Conservation (phyloP, 1,140 invertebrate species). For the Drosophila cardini region DNA sequence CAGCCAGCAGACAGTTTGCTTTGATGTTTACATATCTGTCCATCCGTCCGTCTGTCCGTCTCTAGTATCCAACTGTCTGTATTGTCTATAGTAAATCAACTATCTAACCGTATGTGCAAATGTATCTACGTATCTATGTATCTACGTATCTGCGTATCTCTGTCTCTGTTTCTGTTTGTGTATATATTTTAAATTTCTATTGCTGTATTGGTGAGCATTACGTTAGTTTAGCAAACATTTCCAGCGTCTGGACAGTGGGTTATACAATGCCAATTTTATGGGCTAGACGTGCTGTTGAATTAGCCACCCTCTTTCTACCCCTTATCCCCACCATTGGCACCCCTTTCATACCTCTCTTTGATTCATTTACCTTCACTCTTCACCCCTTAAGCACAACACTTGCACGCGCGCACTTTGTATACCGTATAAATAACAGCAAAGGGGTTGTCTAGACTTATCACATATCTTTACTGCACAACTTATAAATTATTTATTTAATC, state of each 20-base stretch:
- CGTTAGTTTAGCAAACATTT: constrained; percentile 49
- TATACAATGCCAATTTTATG: constrained; percentile 35
- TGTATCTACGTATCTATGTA: constrained; percentile 14
- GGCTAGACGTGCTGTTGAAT: constrained; percentile 41
- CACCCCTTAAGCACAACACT: constrained; percentile 12
- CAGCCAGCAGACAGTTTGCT: constrained; percentile 59
- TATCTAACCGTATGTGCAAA: constrained; percentile 5
- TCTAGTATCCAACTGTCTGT: constrained; percentile 29
- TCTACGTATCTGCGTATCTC: neutral
- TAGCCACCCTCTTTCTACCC: constrained; percentile 1
- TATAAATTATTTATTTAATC: neutral
- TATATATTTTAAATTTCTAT: neutral
- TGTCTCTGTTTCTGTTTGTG: constrained; percentile 8
- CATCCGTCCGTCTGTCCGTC: constrained; percentile 25
- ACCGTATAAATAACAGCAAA: constrained; percentile 8
- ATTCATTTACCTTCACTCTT: neutral
- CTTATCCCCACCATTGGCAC: neutral
- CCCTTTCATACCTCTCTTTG: neutral
- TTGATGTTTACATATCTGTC: constrained; percentile 63
- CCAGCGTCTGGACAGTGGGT: constrained; percentile 20
- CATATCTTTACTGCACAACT: neutral
- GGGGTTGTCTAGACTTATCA: constrained; percentile 18
- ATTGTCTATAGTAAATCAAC: constrained; percentile 12
- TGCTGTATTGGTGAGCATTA: constrained; percentile 6
- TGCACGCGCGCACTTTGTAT: constrained; percentile 31